Evolutionary conservation across 2,797 vertebrate species (phyloP).

Genomic region (Chloroceryle amazona): DNA sequence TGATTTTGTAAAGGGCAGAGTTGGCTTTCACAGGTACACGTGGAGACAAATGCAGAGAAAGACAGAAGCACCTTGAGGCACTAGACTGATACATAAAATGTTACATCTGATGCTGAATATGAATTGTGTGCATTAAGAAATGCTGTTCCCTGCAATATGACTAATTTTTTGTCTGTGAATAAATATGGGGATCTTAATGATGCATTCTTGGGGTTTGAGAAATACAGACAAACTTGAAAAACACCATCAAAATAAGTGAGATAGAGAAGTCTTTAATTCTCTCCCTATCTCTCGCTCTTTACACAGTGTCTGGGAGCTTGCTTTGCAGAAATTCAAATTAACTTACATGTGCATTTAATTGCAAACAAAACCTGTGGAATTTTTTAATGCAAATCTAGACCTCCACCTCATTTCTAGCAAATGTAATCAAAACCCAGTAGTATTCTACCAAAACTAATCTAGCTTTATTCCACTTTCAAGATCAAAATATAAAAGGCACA

Average conservation of each 20-base stretch:
- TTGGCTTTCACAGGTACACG: neutral
- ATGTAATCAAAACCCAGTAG: neutral
- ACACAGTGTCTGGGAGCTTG: neutral
- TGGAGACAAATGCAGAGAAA: neutral
- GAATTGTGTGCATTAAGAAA: neutral
- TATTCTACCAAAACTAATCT: neutral
- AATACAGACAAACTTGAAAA: neutral
- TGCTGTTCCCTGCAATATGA: neutral
- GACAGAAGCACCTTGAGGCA: neutral
- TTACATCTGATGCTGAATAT: neutral
- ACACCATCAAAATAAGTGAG: neutral
- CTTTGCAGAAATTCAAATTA: neutral
- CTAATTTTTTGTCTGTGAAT: neutral
- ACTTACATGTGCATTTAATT: neutral
- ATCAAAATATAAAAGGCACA: neutral
- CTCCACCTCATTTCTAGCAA: neutral
- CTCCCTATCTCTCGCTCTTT: neutral
- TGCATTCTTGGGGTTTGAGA: neutral
- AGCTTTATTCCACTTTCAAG: neutral
- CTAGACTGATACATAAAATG: neutral
- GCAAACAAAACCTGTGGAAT: neutral
- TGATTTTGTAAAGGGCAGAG: constrained; percentile 6
- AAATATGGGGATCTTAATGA: neutral
- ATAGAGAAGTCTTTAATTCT: neutral
- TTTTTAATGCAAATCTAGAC: neutral